Evolutionary conservation across 2,888 invertebrate species (phyloP), one percentile per base, ranked within the genome.

Genomic region (Pandemis cinnamomeana): DNA sequence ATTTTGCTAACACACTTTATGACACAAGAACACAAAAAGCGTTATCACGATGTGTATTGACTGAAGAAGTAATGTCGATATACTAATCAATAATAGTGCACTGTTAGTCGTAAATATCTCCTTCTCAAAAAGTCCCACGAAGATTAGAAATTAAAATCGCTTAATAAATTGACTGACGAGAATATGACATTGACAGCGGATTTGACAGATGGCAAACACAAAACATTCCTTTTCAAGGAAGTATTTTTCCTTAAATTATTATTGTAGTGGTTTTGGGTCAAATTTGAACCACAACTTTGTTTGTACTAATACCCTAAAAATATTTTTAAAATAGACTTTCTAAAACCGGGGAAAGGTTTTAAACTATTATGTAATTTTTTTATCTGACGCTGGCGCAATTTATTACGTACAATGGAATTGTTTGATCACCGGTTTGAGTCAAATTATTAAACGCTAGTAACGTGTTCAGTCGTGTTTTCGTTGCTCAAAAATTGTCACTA

Each of bases 121-220:
- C 42, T 62, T 62, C 48, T 51, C 15, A 13, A 20, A 62, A 53
- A 55, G 20, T 42, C 20, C 27, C 41, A 44, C 4, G 11, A 36
- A 5, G 44, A 70, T 70, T 36, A 73, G 58, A 64, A 46, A 46
- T 5, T 36, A 46, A 7, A 8, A 48, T 73, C 63, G 58, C 60
- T 48, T 60, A 63, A 13, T 58, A 51, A 13, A 68, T 62, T 55
- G 42, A 61, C 48, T n/a, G 62, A 58, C 13, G n/a, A 41, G 36
- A 11, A 15, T 10, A 48, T 72, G 67, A 72, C 67, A 71, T 4
- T 73, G 73, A 72, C 72, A 72, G n/a, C 64, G 36, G 20, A 27
- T 42, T 36, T 66, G 51, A 66, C 51, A 66, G 46, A 7, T 11
- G 20, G 11, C 46, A 63, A 44, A 62, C 3, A 27, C 15, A 4